phyloP scores from a whole-genome alignment of 1,140 invertebrate genomes.

The Mesaphorura yosii region DNA sequence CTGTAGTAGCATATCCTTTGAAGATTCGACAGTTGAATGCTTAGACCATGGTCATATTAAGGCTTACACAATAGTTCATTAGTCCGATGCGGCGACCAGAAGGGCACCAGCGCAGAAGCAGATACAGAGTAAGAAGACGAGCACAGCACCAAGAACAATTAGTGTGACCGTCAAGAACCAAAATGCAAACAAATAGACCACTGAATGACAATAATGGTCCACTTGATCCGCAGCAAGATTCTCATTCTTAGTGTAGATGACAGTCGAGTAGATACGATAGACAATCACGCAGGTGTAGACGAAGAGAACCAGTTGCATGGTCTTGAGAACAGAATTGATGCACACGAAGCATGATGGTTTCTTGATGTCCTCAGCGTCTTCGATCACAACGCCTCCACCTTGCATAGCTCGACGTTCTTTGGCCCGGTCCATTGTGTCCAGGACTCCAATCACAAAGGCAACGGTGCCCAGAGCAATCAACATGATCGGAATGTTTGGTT shows the following conservation, averaged over 20 bases:
- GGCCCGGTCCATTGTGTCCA: not conserved
- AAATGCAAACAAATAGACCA: not conserved
- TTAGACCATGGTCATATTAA: too few species aligned
- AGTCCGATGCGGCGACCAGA: too few species aligned
- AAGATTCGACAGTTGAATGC: too few species aligned
- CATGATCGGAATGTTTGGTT: not conserved
- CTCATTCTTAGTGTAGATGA: too few species aligned
- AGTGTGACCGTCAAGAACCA: not conserved
- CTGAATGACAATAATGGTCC: not conserved
- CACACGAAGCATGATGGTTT: not conserved
- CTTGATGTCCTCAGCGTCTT: not conserved
- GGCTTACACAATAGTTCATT: too few species aligned
- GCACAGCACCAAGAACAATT: not conserved
- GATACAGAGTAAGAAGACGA: not conserved
- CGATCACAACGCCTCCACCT: too few species aligned
- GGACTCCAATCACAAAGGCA: not conserved
- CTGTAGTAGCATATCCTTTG: too few species aligned
- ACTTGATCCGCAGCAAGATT: not conserved
- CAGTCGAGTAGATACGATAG: not conserved
- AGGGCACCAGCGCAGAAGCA: too few species aligned
- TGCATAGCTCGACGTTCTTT: too few species aligned
- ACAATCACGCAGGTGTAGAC: not conserved
- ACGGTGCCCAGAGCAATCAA: not conserved
- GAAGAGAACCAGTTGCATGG: not conserved
- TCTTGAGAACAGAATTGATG: not conserved